Evolutionary conservation across 64 coral and sea anemone species (phyloP), one percentile per base, ranked within the genome.

Genomic region (Montipora sp.): DNA sequence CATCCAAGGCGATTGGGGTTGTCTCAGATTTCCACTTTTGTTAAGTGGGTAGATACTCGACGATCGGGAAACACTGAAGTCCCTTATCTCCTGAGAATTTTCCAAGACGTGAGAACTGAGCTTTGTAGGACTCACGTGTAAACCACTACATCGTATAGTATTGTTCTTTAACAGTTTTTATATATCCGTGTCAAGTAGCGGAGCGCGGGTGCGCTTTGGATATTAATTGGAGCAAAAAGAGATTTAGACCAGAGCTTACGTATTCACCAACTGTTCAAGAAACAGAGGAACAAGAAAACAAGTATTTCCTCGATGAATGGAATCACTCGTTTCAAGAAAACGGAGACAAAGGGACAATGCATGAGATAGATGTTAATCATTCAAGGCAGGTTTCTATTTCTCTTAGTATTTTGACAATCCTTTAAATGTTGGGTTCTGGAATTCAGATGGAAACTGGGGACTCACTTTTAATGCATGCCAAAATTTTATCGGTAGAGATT

Each of bases 201-300:
- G 87, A 90, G 76, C 79, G 87, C 67, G 95, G 95, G 14, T 96
- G 95, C 48, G 95, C 95, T 5, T 61, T 96, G 16, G 67, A 84
- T 11, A 90, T 92, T 77, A 88, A 68, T 2, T 96, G 58, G 75
- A 83, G 86, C n/a, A 90, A 46, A 57, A 96, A 96, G 22, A 93
- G 80, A 55, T 48, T 90, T 21, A 96, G 90, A 63, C 75, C 90
- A 48, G 82, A 85, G 63, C 63, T 85, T 23, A 71, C 15, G 8
- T 85, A 85, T 66, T 85, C 61, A 15, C 82, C 65, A 11, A 8
- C 82, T 49, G 19, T 61, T 49, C 43, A 63, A 21, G 16, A 68
- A 14, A 4, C 59, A 47, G 6, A 46, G 45, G 15, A 85, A 11
- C 7, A 8, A 50, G 65, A 85, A 72, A 44, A 50, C 44, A 85